Evolutionary conservation across 2,797 vertebrate genomes (phyloP).

Genomic region (Tragopan temminckii): DNA sequence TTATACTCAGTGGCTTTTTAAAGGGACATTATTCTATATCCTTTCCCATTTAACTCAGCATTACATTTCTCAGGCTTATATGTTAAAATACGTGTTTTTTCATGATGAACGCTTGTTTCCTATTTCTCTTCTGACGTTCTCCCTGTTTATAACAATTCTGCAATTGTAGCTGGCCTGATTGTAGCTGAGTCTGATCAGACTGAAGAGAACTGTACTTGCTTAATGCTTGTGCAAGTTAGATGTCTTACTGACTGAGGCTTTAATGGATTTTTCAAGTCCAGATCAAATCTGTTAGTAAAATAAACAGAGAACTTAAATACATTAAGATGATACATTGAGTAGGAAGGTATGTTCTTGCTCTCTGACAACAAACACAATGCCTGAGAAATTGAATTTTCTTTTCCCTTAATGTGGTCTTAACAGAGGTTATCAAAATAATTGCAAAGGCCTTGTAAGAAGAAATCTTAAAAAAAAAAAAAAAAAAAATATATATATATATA

Average conservation of each 20-base stretch:
- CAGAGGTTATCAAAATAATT: background rate
- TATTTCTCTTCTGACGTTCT: background rate
- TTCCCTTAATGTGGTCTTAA: background rate
- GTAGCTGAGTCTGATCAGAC: background rate
- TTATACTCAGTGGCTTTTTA: background rate
- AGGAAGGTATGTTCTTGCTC: background rate
- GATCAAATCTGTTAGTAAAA: background rate
- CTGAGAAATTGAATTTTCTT: background rate
- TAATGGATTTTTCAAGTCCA: background rate
- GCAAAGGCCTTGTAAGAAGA: background rate
- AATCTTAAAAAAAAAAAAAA: background rate
- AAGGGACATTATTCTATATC: background rate
- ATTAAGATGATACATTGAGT: background rate
- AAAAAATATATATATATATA: too few species aligned
- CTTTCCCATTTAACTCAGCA: background rate
- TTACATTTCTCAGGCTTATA: background rate
- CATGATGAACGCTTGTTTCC: background rate
- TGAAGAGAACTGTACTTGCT: background rate
- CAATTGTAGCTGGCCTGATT: background rate
- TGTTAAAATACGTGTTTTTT: background rate
- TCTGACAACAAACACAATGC: background rate
- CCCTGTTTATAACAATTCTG: background rate
- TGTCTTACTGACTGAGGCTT: background rate
- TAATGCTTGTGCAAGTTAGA: background rate
- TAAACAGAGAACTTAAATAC: background rate